A percentile compares a stretch with the other conserved stretches of the same genome.
These are phyloP conservation scores for Pongo abelii DNA, from an alignment of 2,113 vertebrate genomes.

Conservation along the genomic window DNA sequence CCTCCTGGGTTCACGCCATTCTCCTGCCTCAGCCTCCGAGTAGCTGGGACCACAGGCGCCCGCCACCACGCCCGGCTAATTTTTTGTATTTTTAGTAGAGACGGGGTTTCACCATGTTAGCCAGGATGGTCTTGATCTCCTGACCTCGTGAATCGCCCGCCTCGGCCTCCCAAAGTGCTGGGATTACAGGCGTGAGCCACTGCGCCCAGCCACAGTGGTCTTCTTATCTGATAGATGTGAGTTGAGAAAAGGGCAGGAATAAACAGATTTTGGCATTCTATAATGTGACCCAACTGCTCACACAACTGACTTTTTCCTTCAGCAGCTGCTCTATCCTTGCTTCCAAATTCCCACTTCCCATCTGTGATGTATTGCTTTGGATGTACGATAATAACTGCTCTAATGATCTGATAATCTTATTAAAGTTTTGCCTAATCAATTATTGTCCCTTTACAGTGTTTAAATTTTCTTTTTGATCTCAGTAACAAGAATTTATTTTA, in stretches of 20 bases:
- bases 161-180: too few species aligned
- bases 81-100: too few species aligned
- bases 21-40: too few species aligned
- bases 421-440: not conserved
- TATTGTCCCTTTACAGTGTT: not conserved
- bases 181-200: too few species aligned
- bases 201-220: not conserved
- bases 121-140: too few species aligned
- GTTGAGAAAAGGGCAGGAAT: not conserved
- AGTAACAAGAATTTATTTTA: not conserved
- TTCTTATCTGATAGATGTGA: not conserved
- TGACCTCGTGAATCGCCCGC: too few species aligned
- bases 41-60: too few species aligned
- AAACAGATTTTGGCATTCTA: not conserved
- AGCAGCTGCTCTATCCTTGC: not conserved
- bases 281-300: too few species aligned
- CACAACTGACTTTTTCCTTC: not conserved
- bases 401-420: not conserved
- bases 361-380: not conserved
- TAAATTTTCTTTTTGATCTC: not conserved
- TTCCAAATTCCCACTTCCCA: not conserved
- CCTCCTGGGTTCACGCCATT: too few species aligned
- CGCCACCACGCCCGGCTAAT: too few species aligned
- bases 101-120: too few species aligned
- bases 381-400: not conserved